Percentiles rank a stretch among this genome's conserved stretches.
These are phyloP conservation scores for Melozone crissalis DNA, from an alignment of 2,113 vertebrate species.

Conservation along the genomic window DNA sequence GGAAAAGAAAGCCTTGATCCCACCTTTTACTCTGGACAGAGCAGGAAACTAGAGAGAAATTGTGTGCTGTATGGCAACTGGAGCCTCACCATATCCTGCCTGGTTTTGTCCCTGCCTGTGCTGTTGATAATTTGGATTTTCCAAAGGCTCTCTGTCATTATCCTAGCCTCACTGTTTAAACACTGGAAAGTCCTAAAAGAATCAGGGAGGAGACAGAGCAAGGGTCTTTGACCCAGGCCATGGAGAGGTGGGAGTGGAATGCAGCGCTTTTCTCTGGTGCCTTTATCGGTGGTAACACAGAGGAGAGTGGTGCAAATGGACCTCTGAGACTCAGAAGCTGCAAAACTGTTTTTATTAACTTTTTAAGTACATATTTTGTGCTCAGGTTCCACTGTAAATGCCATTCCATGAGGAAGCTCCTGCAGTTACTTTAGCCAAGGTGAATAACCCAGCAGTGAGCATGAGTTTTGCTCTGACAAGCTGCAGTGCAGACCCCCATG, in stretches of 20 bases:
- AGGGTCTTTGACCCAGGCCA: not conserved
- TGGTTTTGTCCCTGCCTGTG: not conserved
- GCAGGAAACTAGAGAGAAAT: no score
- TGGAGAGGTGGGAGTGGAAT: not conserved
- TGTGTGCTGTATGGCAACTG: fast-evolving
- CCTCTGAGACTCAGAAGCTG: not conserved
- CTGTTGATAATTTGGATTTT: not conserved
- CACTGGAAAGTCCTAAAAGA: not conserved
- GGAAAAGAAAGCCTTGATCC: not conserved
- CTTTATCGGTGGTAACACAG: not conserved
- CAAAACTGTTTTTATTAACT: not conserved
- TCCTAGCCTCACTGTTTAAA: not conserved
- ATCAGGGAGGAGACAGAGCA: not conserved
- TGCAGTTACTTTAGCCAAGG: not conserved
- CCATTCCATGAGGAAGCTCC: not conserved
- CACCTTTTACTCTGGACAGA: not conserved
- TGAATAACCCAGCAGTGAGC: not conserved
- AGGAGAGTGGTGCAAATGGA: not conserved
- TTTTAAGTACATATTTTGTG: not conserved
- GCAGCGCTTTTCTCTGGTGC: fast-evolving
- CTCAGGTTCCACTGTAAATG: not conserved
- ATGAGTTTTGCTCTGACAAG: not conserved
- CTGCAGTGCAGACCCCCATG: not conserved
- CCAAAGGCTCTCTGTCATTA: not conserved
- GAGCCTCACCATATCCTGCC: not conserved